Evolutionary conservation across 2,113 vertebrate species (phyloP).

Genomic region (Alethe castanea): DNA sequence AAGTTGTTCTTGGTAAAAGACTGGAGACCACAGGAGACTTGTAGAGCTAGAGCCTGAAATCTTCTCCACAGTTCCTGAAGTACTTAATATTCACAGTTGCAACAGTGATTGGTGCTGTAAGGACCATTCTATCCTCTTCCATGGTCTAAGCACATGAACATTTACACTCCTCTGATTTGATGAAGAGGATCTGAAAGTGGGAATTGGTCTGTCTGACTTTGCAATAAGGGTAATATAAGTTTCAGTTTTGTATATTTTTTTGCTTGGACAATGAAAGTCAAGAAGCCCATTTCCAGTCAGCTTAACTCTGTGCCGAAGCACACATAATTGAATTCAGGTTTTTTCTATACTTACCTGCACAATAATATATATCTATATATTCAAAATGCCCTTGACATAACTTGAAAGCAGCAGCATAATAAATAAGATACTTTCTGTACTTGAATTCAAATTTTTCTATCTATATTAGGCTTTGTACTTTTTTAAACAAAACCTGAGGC

Average conservation of each 20-base stretch:
- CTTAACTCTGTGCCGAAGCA: background rate
- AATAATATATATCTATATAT: background rate
- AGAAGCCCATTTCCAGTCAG: background rate
- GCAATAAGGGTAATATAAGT: background rate
- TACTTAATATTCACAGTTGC: background rate
- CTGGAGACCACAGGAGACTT: background rate
- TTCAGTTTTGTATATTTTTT: background rate
- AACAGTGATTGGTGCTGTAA: background rate
- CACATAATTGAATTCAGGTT: background rate
- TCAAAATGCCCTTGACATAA: background rate
- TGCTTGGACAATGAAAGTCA: background rate
- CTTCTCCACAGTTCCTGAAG: background rate
- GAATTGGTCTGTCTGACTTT: background rate
- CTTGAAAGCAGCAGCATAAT: slow-evolving; percentile 1
- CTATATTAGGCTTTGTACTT: slow-evolving; percentile 5
- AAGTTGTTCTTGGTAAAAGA: background rate
- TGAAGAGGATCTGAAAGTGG: background rate
- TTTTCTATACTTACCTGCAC: background rate
- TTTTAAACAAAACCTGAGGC: background rate
- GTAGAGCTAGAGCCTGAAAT: background rate
- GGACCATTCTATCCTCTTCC: background rate
- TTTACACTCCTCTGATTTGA: background rate
- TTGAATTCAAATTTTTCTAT: slow-evolving; percentile 12
- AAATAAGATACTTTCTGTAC: slow-evolving; percentile 12
- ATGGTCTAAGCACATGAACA: background rate